These are phyloP conservation scores for Zaprionus camerounensis DNA, from an alignment of 1,140 invertebrate species.

Conservation along the genomic window DNA sequence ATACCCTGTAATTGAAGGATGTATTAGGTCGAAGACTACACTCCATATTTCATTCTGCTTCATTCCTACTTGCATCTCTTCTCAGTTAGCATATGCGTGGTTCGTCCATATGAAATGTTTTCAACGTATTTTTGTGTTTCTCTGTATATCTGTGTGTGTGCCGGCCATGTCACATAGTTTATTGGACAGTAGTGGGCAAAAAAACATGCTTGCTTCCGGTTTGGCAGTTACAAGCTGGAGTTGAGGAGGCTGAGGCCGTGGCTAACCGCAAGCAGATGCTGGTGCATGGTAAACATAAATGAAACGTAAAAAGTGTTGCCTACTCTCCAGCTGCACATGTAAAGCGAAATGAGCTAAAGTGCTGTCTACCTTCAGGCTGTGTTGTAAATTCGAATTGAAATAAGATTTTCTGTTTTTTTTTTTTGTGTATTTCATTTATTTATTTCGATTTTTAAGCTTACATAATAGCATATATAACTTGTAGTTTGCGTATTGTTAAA, in stretches of 20 bases:
- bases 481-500: slow-evolving; percentile 64
- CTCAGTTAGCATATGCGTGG: not conserved
- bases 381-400: slow-evolving; percentile 14
- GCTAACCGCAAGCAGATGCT: not conserved
- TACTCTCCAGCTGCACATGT: not conserved
- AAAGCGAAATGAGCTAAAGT: not conserved
- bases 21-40: not conserved
- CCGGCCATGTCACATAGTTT: slow-evolving; percentile 6
- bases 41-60: not conserved
- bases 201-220: slow-evolving; percentile 10
- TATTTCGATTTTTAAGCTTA: slow-evolving; percentile 65
- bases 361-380: slow-evolving; percentile 1
- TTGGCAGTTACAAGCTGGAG: slow-evolving; percentile 1
- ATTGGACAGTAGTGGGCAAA: slow-evolving; percentile 11
- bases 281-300: not conserved
- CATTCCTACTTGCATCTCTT: not conserved
- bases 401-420: slow-evolving; percentile 28
- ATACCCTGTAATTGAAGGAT: not conserved
- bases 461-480: slow-evolving; percentile 75
- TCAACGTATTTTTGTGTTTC: not conserved
- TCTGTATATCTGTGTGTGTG: not conserved
- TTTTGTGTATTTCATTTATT: slow-evolving; percentile 57
- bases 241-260: not conserved
- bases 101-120: not conserved
- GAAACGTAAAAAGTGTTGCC: not conserved